These are phyloP conservation scores for Epinephelus lanceolatus DNA, from an alignment of 2,113 vertebrate genomes.

Conservation along the genomic window DNA sequence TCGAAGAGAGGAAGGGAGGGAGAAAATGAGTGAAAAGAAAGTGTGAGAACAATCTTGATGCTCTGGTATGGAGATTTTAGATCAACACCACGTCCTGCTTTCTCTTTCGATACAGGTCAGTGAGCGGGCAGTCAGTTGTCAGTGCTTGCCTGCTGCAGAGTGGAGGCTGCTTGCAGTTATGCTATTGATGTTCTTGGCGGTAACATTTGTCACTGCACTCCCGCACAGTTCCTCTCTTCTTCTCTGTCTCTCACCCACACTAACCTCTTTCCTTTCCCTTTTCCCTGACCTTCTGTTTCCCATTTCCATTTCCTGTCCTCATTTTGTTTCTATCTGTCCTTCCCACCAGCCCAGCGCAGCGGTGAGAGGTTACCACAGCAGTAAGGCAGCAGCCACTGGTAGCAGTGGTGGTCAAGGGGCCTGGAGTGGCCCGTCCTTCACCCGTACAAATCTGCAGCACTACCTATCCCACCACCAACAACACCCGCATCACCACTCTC, in stretches of 20 bases:
- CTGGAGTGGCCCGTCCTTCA: slow-evolving; percentile 84
- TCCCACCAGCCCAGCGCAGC: slow-evolving; percentile 87
- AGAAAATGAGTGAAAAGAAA: slow-evolving; percentile 56
- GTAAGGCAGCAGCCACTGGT: slow-evolving; percentile 82
- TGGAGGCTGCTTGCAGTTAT: slow-evolving; percentile 16
- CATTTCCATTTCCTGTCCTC: slow-evolving; percentile 38
- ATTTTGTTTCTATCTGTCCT: background rate
- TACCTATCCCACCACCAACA: slow-evolving; percentile 80
- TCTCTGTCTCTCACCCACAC: slow-evolving; percentile 6
- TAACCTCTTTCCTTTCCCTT: slow-evolving; percentile 2
- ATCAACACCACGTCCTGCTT: slow-evolving; percentile 43
- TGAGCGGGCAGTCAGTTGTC: slow-evolving; percentile 62
- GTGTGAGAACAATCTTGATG: slow-evolving; percentile 65
- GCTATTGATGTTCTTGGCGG: slow-evolving; percentile 36
- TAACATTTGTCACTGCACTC: slow-evolving; percentile 46
- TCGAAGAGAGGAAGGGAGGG: slow-evolving; percentile 7
- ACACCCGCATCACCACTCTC: slow-evolving; percentile 44
- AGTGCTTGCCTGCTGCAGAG: slow-evolving; percentile 33
- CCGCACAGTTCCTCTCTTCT: slow-evolving; percentile 12
- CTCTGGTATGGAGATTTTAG: slow-evolving; percentile 59
- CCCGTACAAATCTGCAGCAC: slow-evolving; percentile 86
- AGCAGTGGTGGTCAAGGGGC: slow-evolving; percentile 79
- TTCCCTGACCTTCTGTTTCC: background rate
- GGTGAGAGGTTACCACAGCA: slow-evolving; percentile 88
- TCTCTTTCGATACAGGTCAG: slow-evolving; percentile 63